Evolutionary conservation across 1,140 invertebrate species (phyloP).

Genomic region (Plectus sambesii): DNA sequence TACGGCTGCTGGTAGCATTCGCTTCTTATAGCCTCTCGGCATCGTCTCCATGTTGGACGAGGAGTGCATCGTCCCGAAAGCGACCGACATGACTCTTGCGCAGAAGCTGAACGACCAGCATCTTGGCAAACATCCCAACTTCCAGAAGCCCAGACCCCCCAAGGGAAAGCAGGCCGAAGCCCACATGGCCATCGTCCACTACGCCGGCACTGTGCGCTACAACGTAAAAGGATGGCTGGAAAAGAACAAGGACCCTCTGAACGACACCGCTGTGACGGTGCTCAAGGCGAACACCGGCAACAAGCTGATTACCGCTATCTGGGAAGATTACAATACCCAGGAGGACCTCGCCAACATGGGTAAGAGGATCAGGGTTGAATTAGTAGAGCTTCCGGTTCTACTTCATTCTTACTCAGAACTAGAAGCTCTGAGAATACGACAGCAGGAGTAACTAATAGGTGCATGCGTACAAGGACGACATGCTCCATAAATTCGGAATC

Average conservation of each 20-base stretch:
- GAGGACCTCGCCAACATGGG: constrained; percentile 52
- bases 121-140: constrained; percentile 92
- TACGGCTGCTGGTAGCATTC: constrained; percentile 1
- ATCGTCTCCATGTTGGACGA: constrained; percentile 99
- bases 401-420: no score
- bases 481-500: no score
- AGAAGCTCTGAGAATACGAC: no score
- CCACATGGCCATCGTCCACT: constrained; percentile 96
- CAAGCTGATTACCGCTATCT: constrained; percentile 31
- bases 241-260: constrained; percentile 99
- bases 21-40: constrained; percentile 76
- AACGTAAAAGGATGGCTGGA: constrained; percentile 96
- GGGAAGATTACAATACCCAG: constrained; percentile 41
- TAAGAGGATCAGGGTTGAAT: background rate
- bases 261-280: constrained; percentile 94
- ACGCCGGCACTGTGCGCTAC: constrained; percentile 93
- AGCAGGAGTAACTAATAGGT: no score
- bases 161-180: constrained; percentile 69
- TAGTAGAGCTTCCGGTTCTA: no score
- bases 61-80: constrained; percentile 99
- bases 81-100: constrained; percentile 91
- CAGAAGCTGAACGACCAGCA: constrained; percentile 97
- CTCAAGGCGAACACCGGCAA: constrained; percentile 61
- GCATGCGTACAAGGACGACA: no score
- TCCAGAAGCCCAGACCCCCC: constrained; percentile 77